Evolutionary conservation across 2,888 invertebrate genomes (phyloP).

Genomic region (Dryobota labecula): DNA sequence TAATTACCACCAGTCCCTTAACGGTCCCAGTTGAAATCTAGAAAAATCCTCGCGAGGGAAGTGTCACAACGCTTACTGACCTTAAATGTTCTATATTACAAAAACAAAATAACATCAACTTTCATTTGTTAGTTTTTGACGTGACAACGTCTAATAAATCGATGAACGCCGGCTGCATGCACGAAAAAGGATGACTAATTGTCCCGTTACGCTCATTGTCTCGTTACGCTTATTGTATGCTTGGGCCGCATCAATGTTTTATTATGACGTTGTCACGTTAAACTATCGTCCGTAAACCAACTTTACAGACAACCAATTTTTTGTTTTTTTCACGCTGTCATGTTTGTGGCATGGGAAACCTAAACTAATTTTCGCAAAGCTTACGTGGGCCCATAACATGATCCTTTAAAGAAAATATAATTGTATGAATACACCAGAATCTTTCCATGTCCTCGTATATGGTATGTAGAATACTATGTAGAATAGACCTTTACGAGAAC

Average conservation of each 20-base stretch:
- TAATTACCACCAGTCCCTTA: conserved; percentile 66
- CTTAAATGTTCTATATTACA: not conserved
- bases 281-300: no score
- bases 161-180: no score
- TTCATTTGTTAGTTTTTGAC: not conserved
- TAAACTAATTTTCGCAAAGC: not conserved
- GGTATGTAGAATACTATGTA: not conserved
- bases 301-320: no score
- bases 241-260: no score
- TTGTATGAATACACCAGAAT: not conserved
- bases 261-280: no score
- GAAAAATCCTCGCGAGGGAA: conserved; percentile 59
- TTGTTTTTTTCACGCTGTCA: no score
- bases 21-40: conserved; percentile 57
- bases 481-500: not conserved
- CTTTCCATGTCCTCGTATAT: not conserved
- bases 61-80: conserved; percentile 28
- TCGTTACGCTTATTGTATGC: no score
- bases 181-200: no score
- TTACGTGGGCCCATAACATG: not conserved
- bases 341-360: not conserved
- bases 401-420: not conserved
- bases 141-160: no score
- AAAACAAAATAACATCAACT: conserved; percentile 11
- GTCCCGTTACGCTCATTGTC: no score